phyloP scores from a whole-genome alignment of 2,797 vertebrate genomes.

The Anas capensis region DNA sequence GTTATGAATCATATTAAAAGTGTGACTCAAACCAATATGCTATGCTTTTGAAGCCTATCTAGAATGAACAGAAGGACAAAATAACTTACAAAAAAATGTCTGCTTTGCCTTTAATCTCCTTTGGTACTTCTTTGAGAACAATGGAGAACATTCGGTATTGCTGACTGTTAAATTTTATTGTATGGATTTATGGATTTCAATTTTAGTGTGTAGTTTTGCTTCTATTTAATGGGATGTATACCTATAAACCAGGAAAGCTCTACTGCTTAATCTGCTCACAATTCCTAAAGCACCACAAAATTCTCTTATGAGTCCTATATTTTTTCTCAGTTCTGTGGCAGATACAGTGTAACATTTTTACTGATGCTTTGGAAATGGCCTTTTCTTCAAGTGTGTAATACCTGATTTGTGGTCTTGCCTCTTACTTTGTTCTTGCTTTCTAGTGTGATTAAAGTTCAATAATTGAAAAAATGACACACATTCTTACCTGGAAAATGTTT shows the following conservation, averaged over 20 bases:
- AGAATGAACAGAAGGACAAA: background rate
- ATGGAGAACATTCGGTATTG: background rate
- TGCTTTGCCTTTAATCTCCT: constrained; percentile 16
- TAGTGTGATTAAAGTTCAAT: background rate
- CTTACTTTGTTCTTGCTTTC: background rate
- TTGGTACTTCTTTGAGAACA: constrained; percentile 5
- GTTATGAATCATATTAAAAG: background rate
- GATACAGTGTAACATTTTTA: background rate
- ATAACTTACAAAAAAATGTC: background rate
- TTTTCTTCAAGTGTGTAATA: background rate
- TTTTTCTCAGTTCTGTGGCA: constrained; percentile 32
- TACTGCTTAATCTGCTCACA: constrained; percentile 14
- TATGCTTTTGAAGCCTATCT: background rate
- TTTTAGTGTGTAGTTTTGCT: constrained; percentile 28
- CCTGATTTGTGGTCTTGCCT: background rate
- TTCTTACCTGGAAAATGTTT: background rate
- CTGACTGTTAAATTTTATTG: constrained; percentile 27
- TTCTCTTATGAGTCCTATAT: constrained; percentile 1
- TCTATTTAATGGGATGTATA: constrained; percentile 19
- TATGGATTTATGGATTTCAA: constrained; percentile 31
- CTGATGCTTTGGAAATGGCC: background rate
- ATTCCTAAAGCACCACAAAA: constrained; percentile 21
- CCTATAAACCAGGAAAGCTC: constrained; percentile 23
- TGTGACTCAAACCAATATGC: background rate
- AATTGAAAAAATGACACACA: background rate